Evolutionary conservation across 2,888 invertebrate genomes (phyloP).

Genomic region (Leucania comma): DNA sequence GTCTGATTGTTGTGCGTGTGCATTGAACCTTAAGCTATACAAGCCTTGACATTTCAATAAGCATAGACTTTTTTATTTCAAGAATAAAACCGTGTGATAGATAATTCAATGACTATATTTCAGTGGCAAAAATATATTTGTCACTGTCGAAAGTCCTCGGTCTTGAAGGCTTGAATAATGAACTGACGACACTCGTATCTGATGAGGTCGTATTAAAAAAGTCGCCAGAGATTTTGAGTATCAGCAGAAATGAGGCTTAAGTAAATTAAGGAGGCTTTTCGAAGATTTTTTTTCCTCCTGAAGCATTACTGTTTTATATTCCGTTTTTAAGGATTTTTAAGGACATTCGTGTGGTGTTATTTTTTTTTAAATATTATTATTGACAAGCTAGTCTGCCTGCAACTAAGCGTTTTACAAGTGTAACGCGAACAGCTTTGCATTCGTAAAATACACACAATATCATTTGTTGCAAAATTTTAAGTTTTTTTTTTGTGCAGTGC

Average conservation of each 20-base stretch:
- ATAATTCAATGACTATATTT: constrained; percentile 18
- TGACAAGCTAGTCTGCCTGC: no score
- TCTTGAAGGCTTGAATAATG: constrained; percentile 76
- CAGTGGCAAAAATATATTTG: constrained; percentile 71
- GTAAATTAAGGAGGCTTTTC: constrained; percentile 11
- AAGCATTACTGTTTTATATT: neutral
- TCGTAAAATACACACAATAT: no score
- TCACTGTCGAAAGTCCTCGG: constrained; percentile 65
- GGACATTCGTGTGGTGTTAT: neutral
- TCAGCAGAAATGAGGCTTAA: constrained; percentile 22
- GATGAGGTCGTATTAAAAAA: constrained; percentile 49
- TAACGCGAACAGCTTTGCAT: no score
- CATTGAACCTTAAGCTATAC: neutral
- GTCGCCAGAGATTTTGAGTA: constrained; percentile 8
- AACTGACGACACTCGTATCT: constrained; percentile 34
- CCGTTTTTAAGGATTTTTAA: neutral
- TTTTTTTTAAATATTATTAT: no score
- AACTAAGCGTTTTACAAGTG: no score
- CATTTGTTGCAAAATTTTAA: no score
- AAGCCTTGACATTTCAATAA: constrained; percentile 49
- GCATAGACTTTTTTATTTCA: constrained; percentile 39
- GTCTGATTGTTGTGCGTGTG: no score
- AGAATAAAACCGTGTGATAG: constrained; percentile 29
- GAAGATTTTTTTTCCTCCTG: neutral
- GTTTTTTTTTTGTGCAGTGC: no score